phyloP scores from a whole-genome alignment of 2,797 vertebrate genomes.

The Smutsia gigantea region DNA sequence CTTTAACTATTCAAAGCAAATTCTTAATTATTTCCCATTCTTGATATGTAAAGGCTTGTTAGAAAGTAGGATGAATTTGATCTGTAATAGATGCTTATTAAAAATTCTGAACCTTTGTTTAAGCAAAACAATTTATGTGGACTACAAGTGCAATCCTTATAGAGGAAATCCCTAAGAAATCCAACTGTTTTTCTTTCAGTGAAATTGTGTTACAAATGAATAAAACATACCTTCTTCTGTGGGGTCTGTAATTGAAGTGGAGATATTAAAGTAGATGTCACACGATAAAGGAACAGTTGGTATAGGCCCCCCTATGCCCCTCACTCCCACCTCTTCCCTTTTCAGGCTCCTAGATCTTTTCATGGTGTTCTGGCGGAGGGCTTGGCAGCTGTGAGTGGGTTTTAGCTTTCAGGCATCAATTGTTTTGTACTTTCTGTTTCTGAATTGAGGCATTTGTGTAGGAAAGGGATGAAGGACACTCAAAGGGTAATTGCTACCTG shows the following conservation, averaged over 20 bases:
- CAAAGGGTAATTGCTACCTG: not conserved
- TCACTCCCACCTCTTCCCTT: not conserved
- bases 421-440: not conserved
- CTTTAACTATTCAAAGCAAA: conserved; percentile 43
- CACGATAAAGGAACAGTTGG: not conserved
- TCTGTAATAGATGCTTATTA: not conserved
- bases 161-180: conserved; percentile 26
- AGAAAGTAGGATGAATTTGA: conserved; percentile 16
- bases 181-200: not conserved
- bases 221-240: not conserved
- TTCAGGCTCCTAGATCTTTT: not conserved
- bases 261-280: not conserved
- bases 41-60: conserved; percentile 25
- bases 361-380: not conserved
- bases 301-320: not conserved
- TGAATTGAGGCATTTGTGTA: not conserved
- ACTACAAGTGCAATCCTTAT: not conserved
- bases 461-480: not conserved
- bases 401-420: not conserved
- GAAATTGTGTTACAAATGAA: conserved; percentile 35
- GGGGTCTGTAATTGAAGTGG: not conserved
- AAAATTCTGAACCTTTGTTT: conserved; percentile 24
- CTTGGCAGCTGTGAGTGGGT: not conserved
- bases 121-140: conserved; percentile 14
- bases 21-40: not conserved